A percentile compares a stretch with the other conserved stretches of the same genome.
Conservation (phyloP, 2,888 invertebrate genomes). For the Ichneumoninae sp. region DNA sequence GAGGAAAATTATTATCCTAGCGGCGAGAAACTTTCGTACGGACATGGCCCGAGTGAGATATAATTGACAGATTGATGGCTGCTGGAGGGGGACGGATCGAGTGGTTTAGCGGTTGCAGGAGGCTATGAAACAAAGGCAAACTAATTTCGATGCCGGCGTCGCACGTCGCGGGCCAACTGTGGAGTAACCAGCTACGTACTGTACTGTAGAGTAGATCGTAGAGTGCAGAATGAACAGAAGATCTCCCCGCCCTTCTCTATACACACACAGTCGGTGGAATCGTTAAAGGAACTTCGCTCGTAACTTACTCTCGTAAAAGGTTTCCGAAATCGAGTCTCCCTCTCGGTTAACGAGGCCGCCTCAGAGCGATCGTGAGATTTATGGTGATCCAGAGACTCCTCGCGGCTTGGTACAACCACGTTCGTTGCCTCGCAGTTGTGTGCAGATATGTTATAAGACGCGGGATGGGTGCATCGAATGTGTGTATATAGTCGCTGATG, state of each 20-base stretch:
- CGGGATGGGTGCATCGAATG: background rate
- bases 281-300: constrained; percentile 71
- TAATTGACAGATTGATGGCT: constrained; percentile 1
- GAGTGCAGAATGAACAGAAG: constrained; percentile 35
- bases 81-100: background rate
- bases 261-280: constrained; percentile 60
- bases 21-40: background rate
- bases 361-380: constrained; percentile 66
- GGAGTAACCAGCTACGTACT: background rate
- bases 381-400: constrained; percentile 68
- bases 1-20: background rate
- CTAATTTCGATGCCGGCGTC: constrained; percentile 13
- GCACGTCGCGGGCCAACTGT: constrained; percentile 27
- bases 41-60: background rate
- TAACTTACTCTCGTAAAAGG: constrained; percentile 73
- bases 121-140: constrained; percentile 18
- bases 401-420: constrained; percentile 20
- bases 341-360: constrained; percentile 62
- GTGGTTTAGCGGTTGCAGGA: background rate
- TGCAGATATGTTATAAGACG: constrained; percentile 42
- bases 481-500: constrained; percentile 29
- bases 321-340: constrained; percentile 62
- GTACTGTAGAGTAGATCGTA: background rate
- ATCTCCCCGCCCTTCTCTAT: background rate
- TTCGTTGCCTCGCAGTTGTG: constrained; percentile 8